Evolutionary conservation across 1,140 invertebrate genomes (phyloP), one percentile per base, ranked within the genome.

Genomic region (Pinna nobilis): DNA sequence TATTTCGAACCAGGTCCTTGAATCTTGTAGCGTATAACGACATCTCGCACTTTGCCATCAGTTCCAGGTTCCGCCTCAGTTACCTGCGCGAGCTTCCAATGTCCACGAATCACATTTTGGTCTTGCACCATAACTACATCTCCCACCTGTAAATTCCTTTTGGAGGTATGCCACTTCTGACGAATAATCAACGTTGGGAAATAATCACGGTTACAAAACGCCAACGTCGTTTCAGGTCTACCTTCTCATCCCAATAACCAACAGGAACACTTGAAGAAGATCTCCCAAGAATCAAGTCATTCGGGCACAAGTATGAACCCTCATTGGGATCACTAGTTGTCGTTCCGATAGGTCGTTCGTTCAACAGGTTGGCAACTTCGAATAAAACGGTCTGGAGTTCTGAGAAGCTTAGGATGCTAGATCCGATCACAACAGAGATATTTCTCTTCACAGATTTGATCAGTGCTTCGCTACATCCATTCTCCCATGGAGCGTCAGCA

Each of bases 331-430:
- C 53, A 18, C 39, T 15, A 20, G 41, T 59, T 33, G 57, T 68
- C 0, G 32, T 39, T 44, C 51, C 66, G 5, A 68, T 68, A 6
- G 66, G 66, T 35, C 66, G 25, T 47, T 68, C 51, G 23, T 68
- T 68, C 18, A 59, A 2, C 3, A 23, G 32, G n/a, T 68, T 70
- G n/a, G 57, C 35, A 47, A 35, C 39, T 44, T 69, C 66, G 33
- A 69, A 69, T 28, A 60, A 20, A 20, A 70, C 68, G 5, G 68
- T 70, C 30, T 70, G 68, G 9, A 61, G 23, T n/a, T 61, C 57
- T 13, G 57, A 25, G 39, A 61, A 61, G 7, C 53, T 41, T 55
- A 69, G 44, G 0, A 69, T 23, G 30, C 23, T 9, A 49, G 33
- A 15, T 4, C 68, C 41, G 23, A 70, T 33, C 0, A 32, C 57